Conservation (phyloP, 2,113 vertebrate genomes). For the Clinocottus analis region DNA sequence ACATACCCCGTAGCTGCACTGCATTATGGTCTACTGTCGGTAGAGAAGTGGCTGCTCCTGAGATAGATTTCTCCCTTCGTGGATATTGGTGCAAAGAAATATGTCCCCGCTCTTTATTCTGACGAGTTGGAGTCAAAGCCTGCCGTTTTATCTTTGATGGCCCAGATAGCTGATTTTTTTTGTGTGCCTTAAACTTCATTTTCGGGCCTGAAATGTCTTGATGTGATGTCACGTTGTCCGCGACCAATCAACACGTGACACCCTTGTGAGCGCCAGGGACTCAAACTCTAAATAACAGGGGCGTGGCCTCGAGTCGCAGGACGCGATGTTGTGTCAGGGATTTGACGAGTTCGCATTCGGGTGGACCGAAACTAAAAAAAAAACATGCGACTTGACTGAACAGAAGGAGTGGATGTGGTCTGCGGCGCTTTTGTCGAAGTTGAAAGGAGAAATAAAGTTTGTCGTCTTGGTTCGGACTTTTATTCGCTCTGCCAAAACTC, state of each 20-base stretch:
- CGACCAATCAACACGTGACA: not conserved
- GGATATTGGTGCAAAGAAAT: conserved; percentile 32
- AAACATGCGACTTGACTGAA: no score
- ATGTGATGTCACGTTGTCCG: not conserved
- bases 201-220: conserved; percentile 1
- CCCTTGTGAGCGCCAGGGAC: not conserved
- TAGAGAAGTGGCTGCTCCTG: not conserved
- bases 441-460: no score
- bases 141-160: conserved; percentile 39
- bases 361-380: not conserved
- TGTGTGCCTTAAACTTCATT: conserved; percentile 19
- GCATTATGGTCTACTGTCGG: conserved; percentile 24
- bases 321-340: not conserved
- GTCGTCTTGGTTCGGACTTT: not conserved
- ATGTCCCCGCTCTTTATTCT: conserved; percentile 33
- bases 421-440: no score
- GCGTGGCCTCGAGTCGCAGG: not conserved
- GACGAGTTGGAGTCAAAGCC: conserved; percentile 33
- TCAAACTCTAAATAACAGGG: not conserved
- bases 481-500: no score
- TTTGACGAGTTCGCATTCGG: not conserved
- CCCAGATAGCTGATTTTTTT: not conserved
- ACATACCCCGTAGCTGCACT: conserved; percentile 30
- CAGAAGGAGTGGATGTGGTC: no score
- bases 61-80: conserved; percentile 28